Conservation (phyloP, 1,140 invertebrate genomes). For the Probaryconus sp. region DNA sequence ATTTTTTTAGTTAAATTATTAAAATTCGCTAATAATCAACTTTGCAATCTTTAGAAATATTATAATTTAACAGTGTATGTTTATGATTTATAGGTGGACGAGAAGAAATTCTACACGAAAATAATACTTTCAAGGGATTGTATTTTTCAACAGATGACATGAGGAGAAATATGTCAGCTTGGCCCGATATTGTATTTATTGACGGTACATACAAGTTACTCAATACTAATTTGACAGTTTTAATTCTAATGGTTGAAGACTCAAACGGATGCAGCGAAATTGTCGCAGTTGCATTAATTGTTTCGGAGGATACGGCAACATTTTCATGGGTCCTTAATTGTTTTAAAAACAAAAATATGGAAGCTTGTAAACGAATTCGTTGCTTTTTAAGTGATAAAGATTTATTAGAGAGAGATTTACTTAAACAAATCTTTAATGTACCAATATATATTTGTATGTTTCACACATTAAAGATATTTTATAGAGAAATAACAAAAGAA, state of each 20-base stretch:
- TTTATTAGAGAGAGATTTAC: constrained; percentile 18
- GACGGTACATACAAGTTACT: constrained; percentile 45
- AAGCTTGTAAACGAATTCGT: constrained; percentile 3
- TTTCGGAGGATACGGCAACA: constrained; percentile 1
- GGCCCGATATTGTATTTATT: constrained; percentile 28
- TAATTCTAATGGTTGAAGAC: constrained; percentile 42
- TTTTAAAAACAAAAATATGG: constrained; percentile 19
- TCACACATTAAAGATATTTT: constrained; percentile 14
- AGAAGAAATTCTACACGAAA: constrained; percentile 4
- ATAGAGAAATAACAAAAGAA: constrained; percentile 8
- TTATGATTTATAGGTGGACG: too few species aligned
- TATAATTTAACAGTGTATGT: too few species aligned
- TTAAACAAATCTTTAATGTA: constrained; percentile 13
- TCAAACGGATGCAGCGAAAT: constrained; percentile 21
- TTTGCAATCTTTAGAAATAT: too few species aligned
- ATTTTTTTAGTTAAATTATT: too few species aligned
- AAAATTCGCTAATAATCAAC: too few species aligned
- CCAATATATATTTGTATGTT: constrained; percentile 19
- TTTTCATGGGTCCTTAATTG: constrained; percentile 9
- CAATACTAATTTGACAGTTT: constrained; percentile 15
- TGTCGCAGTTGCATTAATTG: constrained; percentile 7
- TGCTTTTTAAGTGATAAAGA: constrained; percentile 39
- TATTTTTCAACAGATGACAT: constrained; percentile 31
- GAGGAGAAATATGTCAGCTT: constrained; percentile 18
- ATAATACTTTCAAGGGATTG: constrained; percentile 10